Percentiles rank a stretch among this genome's conserved stretches.
These are phyloP conservation scores for Pygocentrus nattereri DNA, from an alignment of 2,797 vertebrate genomes.

Conservation along the genomic window DNA sequence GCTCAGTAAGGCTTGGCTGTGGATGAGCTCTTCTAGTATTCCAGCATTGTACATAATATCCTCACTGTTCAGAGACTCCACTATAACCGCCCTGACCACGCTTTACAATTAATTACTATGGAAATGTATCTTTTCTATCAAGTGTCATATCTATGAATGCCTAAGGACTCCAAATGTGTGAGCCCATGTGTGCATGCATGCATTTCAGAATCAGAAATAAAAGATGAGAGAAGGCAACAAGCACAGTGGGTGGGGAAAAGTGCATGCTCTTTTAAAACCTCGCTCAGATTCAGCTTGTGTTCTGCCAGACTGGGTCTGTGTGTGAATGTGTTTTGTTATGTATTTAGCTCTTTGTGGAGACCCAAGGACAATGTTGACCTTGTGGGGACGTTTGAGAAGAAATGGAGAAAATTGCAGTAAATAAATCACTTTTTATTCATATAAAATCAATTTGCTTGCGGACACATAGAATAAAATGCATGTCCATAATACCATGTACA, in stretches of 20 bases:
- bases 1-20: slow-evolving; percentile 33
- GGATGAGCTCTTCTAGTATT: not conserved
- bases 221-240: not conserved
- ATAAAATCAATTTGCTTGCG: no score
- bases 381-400: no score
- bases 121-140: not conserved
- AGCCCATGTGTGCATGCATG: not conserved
- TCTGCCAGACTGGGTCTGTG: not conserved
- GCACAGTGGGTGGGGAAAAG: no score
- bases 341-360: not conserved
- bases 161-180: not conserved
- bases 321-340: slow-evolving; percentile 44
- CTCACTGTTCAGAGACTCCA: not conserved
- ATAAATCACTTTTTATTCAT: no score
- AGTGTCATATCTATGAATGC: slow-evolving; percentile 9
- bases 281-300: not conserved
- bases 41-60: slow-evolving; percentile 11
- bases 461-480: no score
- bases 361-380: not conserved
- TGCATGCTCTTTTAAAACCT: not conserved
- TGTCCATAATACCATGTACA: no score
- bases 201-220: not conserved
- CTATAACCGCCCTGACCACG: not conserved
- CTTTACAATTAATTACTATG: not conserved
- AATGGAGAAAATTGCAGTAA: no score